Evolutionary conservation across 2,797 vertebrate species (phyloP).

Genomic region (Zalophus californianus): DNA sequence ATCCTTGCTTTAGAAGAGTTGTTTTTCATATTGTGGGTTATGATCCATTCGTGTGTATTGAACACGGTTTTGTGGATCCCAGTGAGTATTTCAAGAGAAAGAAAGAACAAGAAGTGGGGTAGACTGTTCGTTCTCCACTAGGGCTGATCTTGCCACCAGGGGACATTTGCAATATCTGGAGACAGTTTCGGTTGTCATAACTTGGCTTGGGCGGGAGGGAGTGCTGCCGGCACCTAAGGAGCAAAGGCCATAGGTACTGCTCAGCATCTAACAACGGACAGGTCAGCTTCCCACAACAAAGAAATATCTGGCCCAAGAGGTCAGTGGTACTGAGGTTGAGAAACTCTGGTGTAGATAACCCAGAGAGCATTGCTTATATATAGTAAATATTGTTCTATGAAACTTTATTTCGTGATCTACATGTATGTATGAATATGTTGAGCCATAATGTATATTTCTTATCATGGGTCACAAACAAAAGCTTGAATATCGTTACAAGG

Average conservation of each 20-base stretch:
- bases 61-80: not conserved
- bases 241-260: not conserved
- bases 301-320: not conserved
- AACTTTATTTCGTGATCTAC: not conserved
- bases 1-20: constrained; percentile 42
- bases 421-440: not conserved
- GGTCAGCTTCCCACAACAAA: not conserved
- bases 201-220: not conserved
- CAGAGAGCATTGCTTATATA: not conserved
- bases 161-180: not conserved
- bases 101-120: not conserved
- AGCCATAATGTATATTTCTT: constrained; percentile 16
- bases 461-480: not conserved
- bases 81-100: not conserved
- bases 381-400: not conserved
- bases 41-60: not conserved
- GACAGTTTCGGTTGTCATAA: not conserved
- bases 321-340: not conserved
- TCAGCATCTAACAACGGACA: not conserved
- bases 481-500: not conserved
- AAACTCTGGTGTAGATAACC: not conserved
- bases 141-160: not conserved
- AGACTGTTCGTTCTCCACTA: not conserved
- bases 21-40: constrained; percentile 1
- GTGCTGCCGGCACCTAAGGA: not conserved